Evolutionary conservation across 2,113 vertebrate genomes (phyloP), one percentile per base, ranked within the genome.

Genomic region (Blennius ocellaris): DNA sequence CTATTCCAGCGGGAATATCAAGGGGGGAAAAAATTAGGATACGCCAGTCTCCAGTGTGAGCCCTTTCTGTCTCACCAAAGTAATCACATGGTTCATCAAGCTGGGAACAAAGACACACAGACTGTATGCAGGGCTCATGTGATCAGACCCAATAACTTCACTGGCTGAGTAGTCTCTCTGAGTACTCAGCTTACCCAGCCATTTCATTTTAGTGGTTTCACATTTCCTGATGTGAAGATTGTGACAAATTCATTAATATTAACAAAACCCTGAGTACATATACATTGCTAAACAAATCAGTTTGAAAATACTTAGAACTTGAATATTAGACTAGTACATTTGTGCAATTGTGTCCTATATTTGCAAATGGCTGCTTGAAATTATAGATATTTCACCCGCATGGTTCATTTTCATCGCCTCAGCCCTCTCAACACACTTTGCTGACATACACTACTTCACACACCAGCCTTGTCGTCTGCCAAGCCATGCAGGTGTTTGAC

Each of bases 41-140:
- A n/a, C 65, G 60, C 76, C 57, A 66, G 60, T 78, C 67, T 71
- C 73, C 39, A 40, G 15, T 43, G 65, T 69, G 70, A 81, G 53
- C 62, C 47, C 57, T 73, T 75, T 52, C 71, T 45, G 56, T 64
- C 21, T 65, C 59, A 39, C 39, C 64, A 75, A 54, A 67, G 69
- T 59, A 73, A 82, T 87, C 86, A 80, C 69, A 85, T 68, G 77
- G 79, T 75, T 84, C 81, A 81, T 9, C 59, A 68, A 51, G 53
- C 66, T 54, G 58, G 1, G 6, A 76, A 76, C 75, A 80, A 52
- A 79, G 59, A 62, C 64, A 6, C 48, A 43, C 21, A 61, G 45
- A 61, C 59, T 41, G 69, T 7, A 11, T 17, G 40, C 30, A 52
- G 55, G 4, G 63, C 12, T 82, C 83, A 74, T 67, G 72, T 77